Conservation (phyloP, 2,797 vertebrate species). For the Parotocinclus haroldoi region DNA sequence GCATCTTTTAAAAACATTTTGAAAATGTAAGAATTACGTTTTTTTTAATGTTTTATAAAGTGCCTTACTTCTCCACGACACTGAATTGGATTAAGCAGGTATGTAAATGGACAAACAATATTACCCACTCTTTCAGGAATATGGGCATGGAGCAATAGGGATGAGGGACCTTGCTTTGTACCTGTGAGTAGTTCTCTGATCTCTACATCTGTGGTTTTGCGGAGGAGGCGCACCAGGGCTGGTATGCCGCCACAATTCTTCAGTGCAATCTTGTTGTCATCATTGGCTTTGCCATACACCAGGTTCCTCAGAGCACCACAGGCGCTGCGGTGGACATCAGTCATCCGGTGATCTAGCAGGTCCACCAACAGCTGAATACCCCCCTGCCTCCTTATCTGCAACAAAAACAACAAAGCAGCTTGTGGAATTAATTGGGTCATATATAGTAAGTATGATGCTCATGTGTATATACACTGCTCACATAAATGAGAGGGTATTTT, state of each 20-base stretch:
- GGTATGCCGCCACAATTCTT: conserved; percentile 97
- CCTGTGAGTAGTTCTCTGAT: conserved; percentile 98
- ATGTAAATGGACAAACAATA: too few species aligned
- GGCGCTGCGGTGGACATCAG: conserved; percentile 94
- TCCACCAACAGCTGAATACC: conserved; percentile 97
- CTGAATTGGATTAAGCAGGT: too few species aligned
- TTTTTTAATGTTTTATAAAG: too few species aligned
- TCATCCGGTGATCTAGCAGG: conserved; percentile 93
- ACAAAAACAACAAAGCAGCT: not conserved
- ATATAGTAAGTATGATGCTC: too few species aligned
- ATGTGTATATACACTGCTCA: too few species aligned
- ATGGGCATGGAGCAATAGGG: too few species aligned
- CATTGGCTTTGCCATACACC: conserved; percentile 95
- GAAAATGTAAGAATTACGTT: too few species aligned
- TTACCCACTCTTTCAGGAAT: too few species aligned
- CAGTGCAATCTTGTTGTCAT: conserved; percentile 97
- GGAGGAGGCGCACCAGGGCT: conserved; percentile 89
- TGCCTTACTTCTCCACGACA: too few species aligned
- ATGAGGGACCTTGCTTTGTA: conserved; percentile 45
- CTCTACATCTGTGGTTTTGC: conserved; percentile 94
- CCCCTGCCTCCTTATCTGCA: conserved; percentile 92
- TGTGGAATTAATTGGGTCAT: too few species aligned
- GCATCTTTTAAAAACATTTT: too few species aligned
- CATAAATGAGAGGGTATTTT: too few species aligned
- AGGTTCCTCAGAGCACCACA: conserved; percentile 93